phyloP scores from a whole-genome alignment of 2,888 invertebrate genomes.

The Sussaba pulchella region DNA sequence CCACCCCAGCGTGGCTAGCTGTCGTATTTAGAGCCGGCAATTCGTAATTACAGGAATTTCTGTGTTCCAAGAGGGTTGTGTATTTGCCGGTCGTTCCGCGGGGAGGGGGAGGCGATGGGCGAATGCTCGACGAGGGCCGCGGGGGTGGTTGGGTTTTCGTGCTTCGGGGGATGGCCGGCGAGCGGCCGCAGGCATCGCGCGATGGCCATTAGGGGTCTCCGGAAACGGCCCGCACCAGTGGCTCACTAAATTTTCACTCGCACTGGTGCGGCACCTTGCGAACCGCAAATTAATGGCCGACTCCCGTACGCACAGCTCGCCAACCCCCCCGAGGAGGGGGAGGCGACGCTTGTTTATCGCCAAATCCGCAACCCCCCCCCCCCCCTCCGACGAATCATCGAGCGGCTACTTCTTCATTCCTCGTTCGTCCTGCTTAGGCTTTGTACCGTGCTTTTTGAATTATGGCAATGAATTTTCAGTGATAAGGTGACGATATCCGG shows the following conservation, averaged over 20 bases:
- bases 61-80: slow-evolving; percentile 64
- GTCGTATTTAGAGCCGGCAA: slow-evolving; percentile 82
- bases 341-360: slow-evolving; percentile 62
- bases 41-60: slow-evolving; percentile 82
- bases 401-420: slow-evolving; percentile 10
- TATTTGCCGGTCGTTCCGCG: slow-evolving; percentile 46
- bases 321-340: slow-evolving; percentile 1
- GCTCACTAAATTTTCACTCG: slow-evolving; percentile 83
- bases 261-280: slow-evolving; percentile 77
- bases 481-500: too few relatives aligned
- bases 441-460: too few relatives aligned
- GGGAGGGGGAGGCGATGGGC: slow-evolving; percentile 68
- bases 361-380: slow-evolving; percentile 10
- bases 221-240: slow-evolving; percentile 78
- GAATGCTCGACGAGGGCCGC: slow-evolving; percentile 60
- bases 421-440: too few relatives aligned
- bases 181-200: slow-evolving; percentile 72
- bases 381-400: slow-evolving; percentile 47
- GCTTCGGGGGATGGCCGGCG: slow-evolving; percentile 41
- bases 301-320: slow-evolving; percentile 54
- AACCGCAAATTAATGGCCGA: slow-evolving; percentile 81
- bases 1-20: slow-evolving; percentile 71
- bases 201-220: slow-evolving; percentile 83
- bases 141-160: slow-evolving; percentile 48
- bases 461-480: too few relatives aligned